Base-by-base conservation (phyloP, 1,140 invertebrate species). In the Schlechtendalia chinensis region DNA sequence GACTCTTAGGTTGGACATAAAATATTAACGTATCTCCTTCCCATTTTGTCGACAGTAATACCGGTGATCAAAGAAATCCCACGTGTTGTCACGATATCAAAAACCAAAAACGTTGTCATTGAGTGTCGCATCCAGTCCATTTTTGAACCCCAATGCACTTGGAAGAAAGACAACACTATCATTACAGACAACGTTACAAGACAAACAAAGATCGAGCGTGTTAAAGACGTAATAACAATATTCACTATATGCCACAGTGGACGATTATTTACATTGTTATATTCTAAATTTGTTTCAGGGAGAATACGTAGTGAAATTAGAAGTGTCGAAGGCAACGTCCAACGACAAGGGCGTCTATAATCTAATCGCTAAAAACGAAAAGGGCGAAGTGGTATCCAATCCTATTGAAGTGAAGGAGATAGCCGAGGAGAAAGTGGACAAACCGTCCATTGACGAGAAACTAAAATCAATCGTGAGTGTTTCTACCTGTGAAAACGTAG, bases 41-140 rank as follows among this genome's bases (percentile, higher is more conserved):
- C 10, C 17, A 47, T 79, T 17, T 8, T 69, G 58, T 84, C 88
- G 88, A 81, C 84, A 95, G 93, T 96, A 88, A 93, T 96, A 86
- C 95, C 95, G 84, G 94, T 96, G 83, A 96, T 97, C 83, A 96
- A 94, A 87, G 93, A 96, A 86, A 94, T 93, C 84, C 95, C 95
- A 58, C 95, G 92, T 86, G 91, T 96, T 63, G 91, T 96, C 83
- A 94, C 93, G 84, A 93, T 96, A 83, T 90, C 95, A 71, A 95
- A 95, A 85, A 95, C 93, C 87, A 93, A 91, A 85, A 95, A 93
- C 80, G 92, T 97, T 77, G 90, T 96, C 81, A 93, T 97, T 83
- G 95, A 97, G 87, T 96, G 94, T 86, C 91, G 91, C 84, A 94
- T 97, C 50, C 89, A 93, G 83, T 95, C 94, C 82, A 93, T 94